These are phyloP conservation scores for Actias luna DNA, from an alignment of 2,888 invertebrate species.

Conservation along the genomic window DNA sequence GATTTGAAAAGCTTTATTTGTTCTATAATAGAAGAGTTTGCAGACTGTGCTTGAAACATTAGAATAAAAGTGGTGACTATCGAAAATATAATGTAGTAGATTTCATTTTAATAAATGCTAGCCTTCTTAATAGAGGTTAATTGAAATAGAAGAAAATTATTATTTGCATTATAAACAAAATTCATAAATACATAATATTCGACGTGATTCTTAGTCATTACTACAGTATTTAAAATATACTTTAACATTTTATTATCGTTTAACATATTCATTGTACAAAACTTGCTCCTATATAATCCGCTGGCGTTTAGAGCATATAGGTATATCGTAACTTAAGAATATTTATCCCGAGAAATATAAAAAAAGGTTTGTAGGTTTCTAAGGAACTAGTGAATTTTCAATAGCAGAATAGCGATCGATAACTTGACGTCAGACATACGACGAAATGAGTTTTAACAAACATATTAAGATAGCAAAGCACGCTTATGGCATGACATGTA, in stretches of 20 bases:
- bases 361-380: slow-evolving; percentile 2
- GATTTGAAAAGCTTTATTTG: too few species aligned
- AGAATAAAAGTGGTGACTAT: background rate
- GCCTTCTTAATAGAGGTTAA: background rate
- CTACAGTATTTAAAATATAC: background rate
- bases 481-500: slow-evolving; percentile 47
- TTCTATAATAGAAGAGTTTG: too few species aligned
- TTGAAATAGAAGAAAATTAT: background rate
- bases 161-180: background rate
- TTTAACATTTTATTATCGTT: too few species aligned
- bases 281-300: background rate
- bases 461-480: slow-evolving; percentile 43
- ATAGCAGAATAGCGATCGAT: slow-evolving; percentile 2
- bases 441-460: slow-evolving; percentile 27
- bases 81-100: too few species aligned
- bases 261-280: background rate
- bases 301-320: background rate
- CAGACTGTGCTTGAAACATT: too few species aligned
- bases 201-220: background rate
- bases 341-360: background rate
- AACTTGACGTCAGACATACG: background rate
- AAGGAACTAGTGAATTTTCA: background rate
- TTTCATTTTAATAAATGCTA: too few species aligned
- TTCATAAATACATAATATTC: background rate
- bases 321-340: background rate